A percentile compares a stretch with the other conserved stretches of the same genome.
These are phyloP conservation scores for silkworm (Bombyx mori) DNA, from an alignment of 1,140 invertebrate species.

Conservation along the genomic window ASM3026992v2 NC_085109.1:12622501-12623000, in stretches of 20 bases:
- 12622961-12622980: conserved; percentile 37
- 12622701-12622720: too few species aligned
- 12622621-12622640: background rate
- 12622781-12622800: background rate
- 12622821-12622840: conserved; percentile 13
- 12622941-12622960: conserved; percentile 30
- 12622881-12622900: conserved; percentile 44
- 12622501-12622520: too few species aligned
- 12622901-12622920: conserved; percentile 31
- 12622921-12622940: conserved; percentile 18
- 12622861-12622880: conserved; percentile 35
- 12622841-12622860: conserved; percentile 53
- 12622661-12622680: background rate
- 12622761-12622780: too few species aligned
- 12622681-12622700: background rate
- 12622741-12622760: too few species aligned
- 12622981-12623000: conserved; percentile 47
- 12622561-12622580: too few species aligned
- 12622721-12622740: too few species aligned
- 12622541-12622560: too few species aligned
- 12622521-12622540: too few species aligned
- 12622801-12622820: background rate
- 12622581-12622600: too few species aligned
- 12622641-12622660: too few species aligned
- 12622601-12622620: too few species aligned